phyloP scores from a whole-genome alignment of 2,888 invertebrate species.

The Hanleya hanleyi region DNA sequence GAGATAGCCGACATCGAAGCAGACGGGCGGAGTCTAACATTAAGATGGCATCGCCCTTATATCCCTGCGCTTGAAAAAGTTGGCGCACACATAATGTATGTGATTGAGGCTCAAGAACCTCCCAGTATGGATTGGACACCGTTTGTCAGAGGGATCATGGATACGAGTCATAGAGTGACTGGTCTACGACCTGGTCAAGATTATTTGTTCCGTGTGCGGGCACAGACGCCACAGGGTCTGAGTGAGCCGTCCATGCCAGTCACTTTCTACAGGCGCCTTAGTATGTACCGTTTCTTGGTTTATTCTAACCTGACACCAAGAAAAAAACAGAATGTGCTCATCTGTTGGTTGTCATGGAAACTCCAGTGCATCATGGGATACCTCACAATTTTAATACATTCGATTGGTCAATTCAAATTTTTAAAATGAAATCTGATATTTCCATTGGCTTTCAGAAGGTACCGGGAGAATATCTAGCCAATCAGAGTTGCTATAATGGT shows the following conservation, averaged over 20 bases:
- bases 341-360: too few species aligned
- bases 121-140: conserved; percentile 46
- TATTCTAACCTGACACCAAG: too few species aligned
- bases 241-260: conserved; percentile 97
- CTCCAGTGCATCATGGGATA: too few species aligned
- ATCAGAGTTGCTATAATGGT: too few species aligned
- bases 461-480: too few species aligned
- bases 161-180: conserved; percentile 50
- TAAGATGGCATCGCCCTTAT: conserved; percentile 63
- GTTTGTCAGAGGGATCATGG: conserved; percentile 42
- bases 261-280: conserved; percentile 48
- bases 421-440: too few species aligned
- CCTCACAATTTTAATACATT: too few species aligned
- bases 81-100: conserved; percentile 21
- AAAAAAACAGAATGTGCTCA: too few species aligned
- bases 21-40: conserved; percentile 33
- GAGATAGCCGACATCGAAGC: conserved; percentile 44
- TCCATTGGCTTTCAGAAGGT: too few species aligned
- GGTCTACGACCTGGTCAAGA: conserved; percentile 90
- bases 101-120: conserved; percentile 28
- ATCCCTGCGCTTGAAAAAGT: conserved; percentile 38
- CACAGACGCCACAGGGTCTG: conserved; percentile 96
- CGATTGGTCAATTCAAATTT: too few species aligned
- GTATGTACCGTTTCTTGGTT: too few species aligned
- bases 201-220: conserved; percentile 95